Evolutionary conservation across 2,113 vertebrate species (phyloP).

Genomic region (Triplophysa rosa): DNA sequence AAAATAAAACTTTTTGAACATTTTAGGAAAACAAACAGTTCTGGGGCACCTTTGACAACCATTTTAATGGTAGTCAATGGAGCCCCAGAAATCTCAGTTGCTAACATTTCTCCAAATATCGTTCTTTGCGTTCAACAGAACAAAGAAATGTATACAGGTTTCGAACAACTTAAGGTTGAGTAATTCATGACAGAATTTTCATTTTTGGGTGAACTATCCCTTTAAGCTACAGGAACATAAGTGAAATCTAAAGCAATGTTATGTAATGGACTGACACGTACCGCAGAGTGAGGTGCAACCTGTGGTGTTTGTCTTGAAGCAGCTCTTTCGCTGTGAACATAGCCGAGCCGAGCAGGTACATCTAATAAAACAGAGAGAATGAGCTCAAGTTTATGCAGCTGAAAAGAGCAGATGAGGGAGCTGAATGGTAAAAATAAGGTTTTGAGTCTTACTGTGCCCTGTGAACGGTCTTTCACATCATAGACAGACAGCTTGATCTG

Average conservation of each 20-base stretch:
- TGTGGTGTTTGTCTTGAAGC: constrained; percentile 89
- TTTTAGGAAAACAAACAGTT: too few species aligned
- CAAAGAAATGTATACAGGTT: too few species aligned
- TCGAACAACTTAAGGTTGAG: too few species aligned
- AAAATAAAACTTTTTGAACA: too few species aligned
- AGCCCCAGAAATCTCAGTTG: too few species aligned
- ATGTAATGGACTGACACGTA: constrained; percentile 59
- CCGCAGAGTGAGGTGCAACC: constrained; percentile 92
- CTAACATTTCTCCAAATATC: too few species aligned
- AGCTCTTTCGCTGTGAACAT: constrained; percentile 93
- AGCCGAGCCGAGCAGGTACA: constrained; percentile 95
- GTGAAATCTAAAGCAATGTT: background rate
- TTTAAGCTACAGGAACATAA: background rate
- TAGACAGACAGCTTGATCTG: constrained; percentile 97
- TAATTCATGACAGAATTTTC: too few species aligned
- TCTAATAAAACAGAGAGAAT: constrained; percentile 70
- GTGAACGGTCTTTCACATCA: constrained; percentile 96
- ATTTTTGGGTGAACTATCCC: too few species aligned
- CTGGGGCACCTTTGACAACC: too few species aligned
- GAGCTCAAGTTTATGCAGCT: background rate
- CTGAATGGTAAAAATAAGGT: background rate
- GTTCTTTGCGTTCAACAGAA: too few species aligned
- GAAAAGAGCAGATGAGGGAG: background rate
- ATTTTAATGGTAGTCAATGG: too few species aligned
- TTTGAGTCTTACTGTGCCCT: constrained; percentile 88